Evolutionary conservation across 2,888 invertebrate genomes (phyloP).

Genomic region (Poecilus cupreus): DNA sequence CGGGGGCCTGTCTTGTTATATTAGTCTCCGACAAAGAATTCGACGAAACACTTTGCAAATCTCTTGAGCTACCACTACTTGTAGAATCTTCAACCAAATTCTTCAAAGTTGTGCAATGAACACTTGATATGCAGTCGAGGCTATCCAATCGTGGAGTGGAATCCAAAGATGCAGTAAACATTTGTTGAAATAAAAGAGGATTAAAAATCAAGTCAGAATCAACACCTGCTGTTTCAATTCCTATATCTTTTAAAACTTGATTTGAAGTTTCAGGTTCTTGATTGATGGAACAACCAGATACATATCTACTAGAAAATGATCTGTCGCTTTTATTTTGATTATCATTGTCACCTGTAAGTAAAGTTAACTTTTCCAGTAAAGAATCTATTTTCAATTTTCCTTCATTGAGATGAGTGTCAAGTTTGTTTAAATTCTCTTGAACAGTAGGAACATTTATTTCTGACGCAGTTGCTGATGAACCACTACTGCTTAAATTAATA

Average conservation of each 20-base stretch:
- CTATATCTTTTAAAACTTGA: constrained; percentile 59
- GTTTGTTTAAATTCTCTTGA: constrained; percentile 27
- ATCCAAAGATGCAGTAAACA: constrained; percentile 61
- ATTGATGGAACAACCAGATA: constrained; percentile 69
- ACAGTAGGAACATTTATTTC: constrained; percentile 29
- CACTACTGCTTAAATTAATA: background rate
- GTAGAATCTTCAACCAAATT: constrained; percentile 36
- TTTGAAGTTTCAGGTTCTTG: constrained; percentile 61
- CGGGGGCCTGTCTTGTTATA: constrained; percentile 63
- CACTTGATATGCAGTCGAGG: constrained; percentile 23
- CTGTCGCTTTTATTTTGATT: constrained; percentile 44
- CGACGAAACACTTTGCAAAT: constrained; percentile 43
- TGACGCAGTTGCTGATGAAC: background rate
- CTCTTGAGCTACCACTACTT: constrained; percentile 60
- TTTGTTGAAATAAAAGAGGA: constrained; percentile 69
- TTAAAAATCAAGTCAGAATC: constrained; percentile 67
- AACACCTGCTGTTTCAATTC: constrained; percentile 59
- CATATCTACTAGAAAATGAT: constrained; percentile 66
- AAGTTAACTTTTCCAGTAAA: constrained; percentile 69
- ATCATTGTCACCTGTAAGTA: constrained; percentile 65
- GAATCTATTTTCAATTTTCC: constrained; percentile 70
- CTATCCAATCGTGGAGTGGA: constrained; percentile 59
- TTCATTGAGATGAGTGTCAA: constrained; percentile 65
- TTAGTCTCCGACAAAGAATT: constrained; percentile 48
- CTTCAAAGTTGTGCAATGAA: constrained; percentile 46